Evolutionary conservation across 2,888 invertebrate genomes (phyloP).

Genomic region (Lepidochrysops patricia): DNA sequence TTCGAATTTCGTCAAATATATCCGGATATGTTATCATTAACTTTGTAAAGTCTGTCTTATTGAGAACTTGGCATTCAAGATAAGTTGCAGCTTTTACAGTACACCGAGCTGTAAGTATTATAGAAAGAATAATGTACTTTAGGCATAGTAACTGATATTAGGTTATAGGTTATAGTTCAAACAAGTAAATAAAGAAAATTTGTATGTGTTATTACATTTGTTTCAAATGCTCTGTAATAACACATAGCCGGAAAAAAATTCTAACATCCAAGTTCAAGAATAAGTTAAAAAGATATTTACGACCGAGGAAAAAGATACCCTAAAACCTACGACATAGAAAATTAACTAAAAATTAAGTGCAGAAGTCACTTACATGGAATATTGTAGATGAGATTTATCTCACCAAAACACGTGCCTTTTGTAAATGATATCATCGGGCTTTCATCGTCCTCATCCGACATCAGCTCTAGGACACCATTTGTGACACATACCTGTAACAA

Average conservation of each 20-base stretch:
- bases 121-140: conserved; percentile 12
- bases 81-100: conserved; percentile 70
- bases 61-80: conserved; percentile 69
- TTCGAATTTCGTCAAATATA: conserved; percentile 43
- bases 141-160: neutral
- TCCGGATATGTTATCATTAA: conserved; percentile 67
- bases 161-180: too few relatives aligned
- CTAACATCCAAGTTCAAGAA: too few relatives aligned
- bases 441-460: conserved; percentile 70
- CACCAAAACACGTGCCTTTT: conserved; percentile 69
- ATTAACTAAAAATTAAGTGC: too few relatives aligned
- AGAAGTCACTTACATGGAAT: conserved; percentile 46
- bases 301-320: too few relatives aligned
- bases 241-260: too few relatives aligned
- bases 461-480: conserved; percentile 61
- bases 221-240: too few relatives aligned
- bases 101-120: conserved; percentile 50
- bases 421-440: conserved; percentile 70
- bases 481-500: conserved; percentile 58
- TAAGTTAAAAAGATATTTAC: too few relatives aligned
- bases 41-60: conserved; percentile 61
- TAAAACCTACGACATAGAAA: too few relatives aligned
- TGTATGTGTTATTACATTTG: too few relatives aligned
- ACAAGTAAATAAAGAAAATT: neutral
- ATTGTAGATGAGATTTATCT: conserved; percentile 64